Evolutionary conservation across 2,113 vertebrate genomes (phyloP).

Genomic region (Haplochromis vanheusdeni): DNA sequence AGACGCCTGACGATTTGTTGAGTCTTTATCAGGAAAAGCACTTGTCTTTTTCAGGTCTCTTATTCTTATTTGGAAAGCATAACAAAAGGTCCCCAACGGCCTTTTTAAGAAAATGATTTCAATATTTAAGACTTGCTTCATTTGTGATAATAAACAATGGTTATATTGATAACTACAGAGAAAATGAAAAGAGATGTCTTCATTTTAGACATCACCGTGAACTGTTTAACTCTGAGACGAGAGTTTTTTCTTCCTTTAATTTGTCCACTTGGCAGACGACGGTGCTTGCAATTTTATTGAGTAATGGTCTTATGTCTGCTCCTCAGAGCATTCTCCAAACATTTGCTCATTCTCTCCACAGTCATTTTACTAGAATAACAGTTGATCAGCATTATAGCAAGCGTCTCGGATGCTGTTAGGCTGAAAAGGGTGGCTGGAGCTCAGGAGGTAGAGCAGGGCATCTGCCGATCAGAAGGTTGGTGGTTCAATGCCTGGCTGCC

Average conservation of each 20-base stretch:
- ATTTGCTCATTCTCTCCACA: slow-evolving; percentile 35
- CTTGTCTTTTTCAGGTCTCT: neutral
- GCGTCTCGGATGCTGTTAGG: neutral
- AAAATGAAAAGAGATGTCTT: neutral
- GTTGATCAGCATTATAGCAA: neutral
- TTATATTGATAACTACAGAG: neutral
- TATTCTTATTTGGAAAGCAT: neutral
- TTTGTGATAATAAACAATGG: neutral
- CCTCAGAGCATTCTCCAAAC: slow-evolving; percentile 39
- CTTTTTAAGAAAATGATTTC: neutral
- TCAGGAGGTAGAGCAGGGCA: neutral
- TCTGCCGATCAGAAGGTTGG: rapidly evolving
- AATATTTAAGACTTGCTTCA: neutral
- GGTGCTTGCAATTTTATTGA: neutral
- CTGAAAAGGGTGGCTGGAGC: neutral
- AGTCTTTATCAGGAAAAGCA: neutral
- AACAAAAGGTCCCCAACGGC: neutral
- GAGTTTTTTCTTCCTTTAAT: slow-evolving; percentile 1
- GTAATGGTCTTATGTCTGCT: slow-evolving; percentile 30
- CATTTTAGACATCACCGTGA: neutral
- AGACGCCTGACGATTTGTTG: too few relatives aligned
- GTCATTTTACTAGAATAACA: slow-evolving; percentile 26
- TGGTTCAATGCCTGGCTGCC: neutral
- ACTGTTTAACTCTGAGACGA: neutral
- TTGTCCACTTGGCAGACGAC: slow-evolving; percentile 12